Evolutionary conservation across 2,113 vertebrate genomes (phyloP).

Genomic region (Cyprinodon brontotheroides): DNA sequence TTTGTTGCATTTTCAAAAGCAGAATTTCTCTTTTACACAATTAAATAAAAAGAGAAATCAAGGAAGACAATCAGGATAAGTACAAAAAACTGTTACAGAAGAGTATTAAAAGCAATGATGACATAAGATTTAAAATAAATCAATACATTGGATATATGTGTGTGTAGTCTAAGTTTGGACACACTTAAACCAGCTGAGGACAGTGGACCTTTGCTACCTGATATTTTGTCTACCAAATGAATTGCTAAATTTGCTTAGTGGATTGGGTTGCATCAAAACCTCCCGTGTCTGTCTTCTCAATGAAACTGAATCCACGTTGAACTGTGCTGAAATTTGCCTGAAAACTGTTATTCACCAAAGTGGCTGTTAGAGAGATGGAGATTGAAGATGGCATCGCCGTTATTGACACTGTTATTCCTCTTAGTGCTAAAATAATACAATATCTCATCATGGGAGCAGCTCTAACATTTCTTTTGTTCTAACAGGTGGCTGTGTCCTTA

Average conservation of each 20-base stretch:
- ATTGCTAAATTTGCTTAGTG: neutral
- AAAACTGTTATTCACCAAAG: neutral
- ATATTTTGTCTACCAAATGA: neutral
- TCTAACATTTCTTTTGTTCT: neutral
- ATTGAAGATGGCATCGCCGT: neutral
- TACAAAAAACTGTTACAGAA: neutral
- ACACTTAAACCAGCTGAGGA: neutral
- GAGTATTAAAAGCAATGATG: neutral
- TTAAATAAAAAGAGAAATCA: neutral
- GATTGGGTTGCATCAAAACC: neutral
- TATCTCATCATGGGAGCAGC: neutral
- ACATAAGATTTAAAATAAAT: no score
- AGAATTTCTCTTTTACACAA: neutral
- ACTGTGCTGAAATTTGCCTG: neutral
- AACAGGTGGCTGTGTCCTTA: constrained; percentile 92
- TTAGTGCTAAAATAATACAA: neutral
- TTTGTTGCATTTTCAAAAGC: neutral
- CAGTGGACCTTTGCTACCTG: neutral
- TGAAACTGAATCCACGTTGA: neutral
- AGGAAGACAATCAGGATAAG: neutral
- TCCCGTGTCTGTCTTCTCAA: neutral
- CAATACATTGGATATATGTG: no score
- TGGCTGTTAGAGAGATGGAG: neutral
- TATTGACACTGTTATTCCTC: neutral
- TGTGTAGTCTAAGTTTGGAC: neutral